These are phyloP conservation scores for Acanthosepion lycidas DNA, from an alignment of 2,888 invertebrate species.

Conservation along the genomic window DNA sequence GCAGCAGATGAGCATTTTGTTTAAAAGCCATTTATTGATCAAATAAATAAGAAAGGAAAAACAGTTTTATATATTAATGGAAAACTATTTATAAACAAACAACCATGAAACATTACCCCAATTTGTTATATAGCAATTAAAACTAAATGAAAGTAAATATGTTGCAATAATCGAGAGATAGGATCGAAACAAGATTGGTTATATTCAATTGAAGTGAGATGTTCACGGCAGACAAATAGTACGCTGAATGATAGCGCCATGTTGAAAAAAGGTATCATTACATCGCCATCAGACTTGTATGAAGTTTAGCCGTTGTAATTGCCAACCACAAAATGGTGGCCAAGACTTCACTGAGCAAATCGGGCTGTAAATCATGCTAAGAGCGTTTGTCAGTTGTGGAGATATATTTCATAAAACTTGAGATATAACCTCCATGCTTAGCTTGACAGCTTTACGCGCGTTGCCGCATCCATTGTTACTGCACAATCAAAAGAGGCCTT, in stretches of 20 bases:
- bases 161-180: not conserved
- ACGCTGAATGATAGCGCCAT: not conserved
- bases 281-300: not conserved
- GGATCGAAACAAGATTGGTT: not conserved
- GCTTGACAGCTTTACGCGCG: not conserved
- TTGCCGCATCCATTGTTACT: slow-evolving; percentile 4
- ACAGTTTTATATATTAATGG: no score
- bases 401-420: slow-evolving; percentile 33
- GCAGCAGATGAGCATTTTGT: no score
- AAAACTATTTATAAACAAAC: no score
- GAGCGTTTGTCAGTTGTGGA: slow-evolving; percentile 33
- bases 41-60: no score
- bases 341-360: not conserved
- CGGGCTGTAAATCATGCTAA: not conserved
- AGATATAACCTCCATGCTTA: not conserved
- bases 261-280: not conserved
- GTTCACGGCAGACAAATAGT: not conserved
- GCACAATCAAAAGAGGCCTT: slow-evolving; percentile 33
- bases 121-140: no score
- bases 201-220: not conserved
- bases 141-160: not conserved
- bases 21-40: no score
- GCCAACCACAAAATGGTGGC: not conserved
- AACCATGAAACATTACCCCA: no score
- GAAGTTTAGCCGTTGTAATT: not conserved